Base-by-base conservation (phyloP, 2,888 invertebrate species). In the Phorcus lineatus region DNA sequence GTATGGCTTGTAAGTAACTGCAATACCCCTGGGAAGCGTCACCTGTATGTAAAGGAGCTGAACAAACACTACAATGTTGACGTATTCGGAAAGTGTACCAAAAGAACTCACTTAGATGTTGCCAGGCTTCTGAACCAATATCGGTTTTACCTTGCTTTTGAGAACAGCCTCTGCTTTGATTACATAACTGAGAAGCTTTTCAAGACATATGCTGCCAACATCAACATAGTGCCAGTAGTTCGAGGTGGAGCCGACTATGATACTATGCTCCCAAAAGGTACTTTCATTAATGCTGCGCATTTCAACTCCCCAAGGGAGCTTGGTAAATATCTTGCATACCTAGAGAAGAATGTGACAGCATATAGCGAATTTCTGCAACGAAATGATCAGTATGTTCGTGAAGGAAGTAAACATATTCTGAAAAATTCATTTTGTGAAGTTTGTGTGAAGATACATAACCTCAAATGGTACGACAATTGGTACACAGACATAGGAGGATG, bases 1-100 rank as follows among this genome's bases (percentile, higher is more conserved):
- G 9, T 36, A n/a, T 67, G 67, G 67, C n/a, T 67, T 11, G 67
- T 67, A 0, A 67, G 67, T 67, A 67, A 67, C 24, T 67, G 67
- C 36, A n/a, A 36, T 0, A 17, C 67, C 4, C 67, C 24, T 2
- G 24, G 28, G 9, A 67, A 31, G 13, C 67, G 67, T 11, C 11
- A 36, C n/a, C 16, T 17, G 11, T 67, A 28, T n/a, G 67, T 67
- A 11, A n/a, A 28, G 16, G 36, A 67, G n/a, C 11, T 67, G 31
- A 24, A 28, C 1, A 28, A 67, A 28, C 0, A 67, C 31, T 28
- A 28, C 4, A 13, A 24, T 16, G 67, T 67, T 24, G 67, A 67
- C 36, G 28, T 67, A 11, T 36, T 28, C 31, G 67, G 67, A 11
- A 67, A 24, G 28, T 67, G 67, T n/a, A 28, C 16, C 36, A 36